Base-by-base conservation (phyloP, 2,797 vertebrate genomes). In the Echeneis naucrates region DNA sequence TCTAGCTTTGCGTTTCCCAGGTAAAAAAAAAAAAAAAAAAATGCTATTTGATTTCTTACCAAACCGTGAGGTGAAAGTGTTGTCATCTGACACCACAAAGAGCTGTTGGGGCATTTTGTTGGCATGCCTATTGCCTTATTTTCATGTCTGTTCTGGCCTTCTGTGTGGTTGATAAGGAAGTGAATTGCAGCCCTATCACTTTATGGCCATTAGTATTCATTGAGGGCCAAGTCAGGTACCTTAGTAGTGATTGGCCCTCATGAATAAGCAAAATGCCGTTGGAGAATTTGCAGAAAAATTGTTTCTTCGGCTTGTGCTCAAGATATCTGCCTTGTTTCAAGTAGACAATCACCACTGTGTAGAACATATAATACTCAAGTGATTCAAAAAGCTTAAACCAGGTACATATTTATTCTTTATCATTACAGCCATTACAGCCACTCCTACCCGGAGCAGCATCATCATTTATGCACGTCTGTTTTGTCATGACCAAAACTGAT, bases 1-100 rank as follows among this genome's bases (percentile, higher is more conserved):
- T 78, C 54, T 69, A 77, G 62, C 61, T 76, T 53, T 0, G 63
- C 62, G 4, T 82, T 81, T 86, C 58, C 71, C 71, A 88, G 63
- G 82, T 88, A 52, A 88, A 88, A 84, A 85, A 76, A 78, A 82
- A 30, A 89, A 84, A 85, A 76, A 78, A 82, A n/a, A n/a, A n/a
- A n/a, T n/a, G 68, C 56, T 65, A 58, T 70, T 78, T 32, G 56
- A 17, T 68, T 76, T 75, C 55, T 30, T 58, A 27, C 40, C 26
- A 59, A 51, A 57, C 69, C 45, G 23, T 1, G 1, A 0, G 2
- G 75, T 64, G 55, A 38, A 58, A 45, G 68, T 53, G 74, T 53
- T 71, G 61, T 73, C 24, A 32, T 75, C 64, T 82, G 75, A 85
- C 73, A 59, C 81, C 68, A 26, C 55, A 38, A 59, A 71, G 77